These are phyloP conservation scores for Allobates femoralis DNA, from an alignment of 2,797 vertebrate genomes.

Conservation along the genomic window DNA sequence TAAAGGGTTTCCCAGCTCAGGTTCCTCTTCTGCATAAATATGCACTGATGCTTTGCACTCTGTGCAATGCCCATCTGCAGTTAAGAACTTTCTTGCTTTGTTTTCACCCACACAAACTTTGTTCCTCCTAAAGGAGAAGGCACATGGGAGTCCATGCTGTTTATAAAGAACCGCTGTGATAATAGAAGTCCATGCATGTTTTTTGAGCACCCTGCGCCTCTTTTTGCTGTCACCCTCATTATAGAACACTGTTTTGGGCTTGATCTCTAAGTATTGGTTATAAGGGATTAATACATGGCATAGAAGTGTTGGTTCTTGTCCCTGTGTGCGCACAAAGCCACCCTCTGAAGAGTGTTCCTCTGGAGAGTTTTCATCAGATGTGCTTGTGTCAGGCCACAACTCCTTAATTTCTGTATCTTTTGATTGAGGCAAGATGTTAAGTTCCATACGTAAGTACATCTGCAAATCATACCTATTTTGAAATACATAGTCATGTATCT, in stretches of 20 bases:
- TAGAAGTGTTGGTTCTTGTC: conserved; percentile 2
- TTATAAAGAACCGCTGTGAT: conserved; percentile 12
- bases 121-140: conserved; percentile 17
- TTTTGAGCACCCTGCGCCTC: not conserved
- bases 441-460: not conserved
- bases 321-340: not conserved
- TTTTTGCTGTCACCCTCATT: conserved; percentile 1
- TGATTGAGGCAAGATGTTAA: not conserved
- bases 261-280: conserved; percentile 16
- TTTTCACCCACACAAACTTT: no score
- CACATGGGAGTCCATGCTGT: conserved; percentile 12
- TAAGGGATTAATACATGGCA: not conserved
- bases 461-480: conserved; percentile 15
- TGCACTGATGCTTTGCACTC: no score
- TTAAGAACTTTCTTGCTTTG: no score
- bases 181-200: conserved; percentile 6
- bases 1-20: no score
- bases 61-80: no score
- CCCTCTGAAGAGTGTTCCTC: not conserved
- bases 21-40: no score
- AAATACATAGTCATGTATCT: conserved; percentile 5
- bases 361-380: not conserved
- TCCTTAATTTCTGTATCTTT: conserved; percentile 6
- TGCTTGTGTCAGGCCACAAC: conserved; percentile 16
- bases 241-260: not conserved